Conservation (phyloP, 2,113 vertebrate genomes). For the Rattus rattus region DNA sequence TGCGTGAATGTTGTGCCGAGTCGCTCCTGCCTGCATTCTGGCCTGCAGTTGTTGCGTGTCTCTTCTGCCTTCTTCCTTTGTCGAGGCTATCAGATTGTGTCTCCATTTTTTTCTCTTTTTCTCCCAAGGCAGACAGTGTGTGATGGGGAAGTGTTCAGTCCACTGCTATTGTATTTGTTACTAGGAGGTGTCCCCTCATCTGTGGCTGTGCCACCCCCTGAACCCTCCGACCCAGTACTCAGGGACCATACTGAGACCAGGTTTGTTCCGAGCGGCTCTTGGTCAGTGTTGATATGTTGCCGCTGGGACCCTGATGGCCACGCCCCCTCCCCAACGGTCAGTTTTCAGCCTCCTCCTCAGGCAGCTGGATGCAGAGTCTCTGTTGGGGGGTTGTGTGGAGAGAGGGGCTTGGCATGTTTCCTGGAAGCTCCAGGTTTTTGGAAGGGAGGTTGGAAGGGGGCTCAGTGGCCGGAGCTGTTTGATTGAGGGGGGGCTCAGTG, state of each 20-base stretch:
- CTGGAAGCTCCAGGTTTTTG: slow-evolving; percentile 82
- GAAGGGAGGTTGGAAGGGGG: slow-evolving; percentile 72
- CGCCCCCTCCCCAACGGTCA: slow-evolving; percentile 67
- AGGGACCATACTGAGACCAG: not conserved
- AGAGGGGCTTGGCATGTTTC: slow-evolving; percentile 80
- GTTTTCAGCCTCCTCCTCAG: slow-evolving; percentile 75
- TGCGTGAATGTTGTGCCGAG: not conserved
- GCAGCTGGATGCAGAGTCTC: slow-evolving; percentile 78
- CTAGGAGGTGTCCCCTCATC: not conserved
- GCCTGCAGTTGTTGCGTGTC: not conserved
- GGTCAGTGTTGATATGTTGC: slow-evolving; percentile 62
- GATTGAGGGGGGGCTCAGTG: slow-evolving; percentile 55
- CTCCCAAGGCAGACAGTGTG: not conserved
- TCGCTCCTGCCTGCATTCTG: not conserved
- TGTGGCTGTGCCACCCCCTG: not conserved
- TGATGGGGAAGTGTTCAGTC: not conserved
- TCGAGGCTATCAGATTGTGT: not conserved
- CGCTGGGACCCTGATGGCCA: slow-evolving; percentile 51
- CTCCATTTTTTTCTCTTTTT: not conserved
- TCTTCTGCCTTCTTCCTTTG: not conserved
- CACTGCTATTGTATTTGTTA: not conserved
- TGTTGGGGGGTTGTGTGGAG: slow-evolving; percentile 54
- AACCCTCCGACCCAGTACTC: not conserved
- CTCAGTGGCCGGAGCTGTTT: slow-evolving; percentile 69
- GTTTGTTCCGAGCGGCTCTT: slow-evolving; percentile 12